These are phyloP conservation scores for Thunnus albacares DNA, from an alignment of 2,797 vertebrate species.

Conservation along the genomic window DNA sequence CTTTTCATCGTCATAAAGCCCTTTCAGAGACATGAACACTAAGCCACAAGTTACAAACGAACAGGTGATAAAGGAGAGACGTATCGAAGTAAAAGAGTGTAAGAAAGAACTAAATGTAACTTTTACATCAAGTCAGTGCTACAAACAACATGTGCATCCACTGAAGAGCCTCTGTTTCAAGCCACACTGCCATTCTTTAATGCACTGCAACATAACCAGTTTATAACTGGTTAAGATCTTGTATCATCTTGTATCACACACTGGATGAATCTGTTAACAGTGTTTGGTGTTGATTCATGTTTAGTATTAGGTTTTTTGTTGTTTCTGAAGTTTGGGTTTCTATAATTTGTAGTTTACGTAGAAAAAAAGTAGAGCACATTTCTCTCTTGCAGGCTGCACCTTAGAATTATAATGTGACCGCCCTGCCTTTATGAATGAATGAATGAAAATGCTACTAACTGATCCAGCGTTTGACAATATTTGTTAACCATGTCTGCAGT, in stretches of 20 bases:
- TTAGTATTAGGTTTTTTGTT: background rate
- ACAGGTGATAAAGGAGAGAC: background rate
- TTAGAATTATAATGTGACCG: background rate
- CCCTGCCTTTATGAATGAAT: background rate
- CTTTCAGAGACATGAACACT: background rate
- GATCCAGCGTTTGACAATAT: background rate
- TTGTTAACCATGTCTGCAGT: background rate
- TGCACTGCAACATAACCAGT: slow-evolving; percentile 19
- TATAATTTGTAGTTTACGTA: slow-evolving; percentile 13
- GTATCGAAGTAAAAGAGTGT: background rate
- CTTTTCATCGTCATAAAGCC: background rate
- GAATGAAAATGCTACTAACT: background rate
- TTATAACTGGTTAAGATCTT: background rate
- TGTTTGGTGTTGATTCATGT: slow-evolving; percentile 6
- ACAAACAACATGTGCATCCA: background rate
- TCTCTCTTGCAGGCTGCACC: background rate
- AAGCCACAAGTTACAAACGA: background rate
- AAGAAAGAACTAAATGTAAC: background rate
- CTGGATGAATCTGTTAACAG: background rate
- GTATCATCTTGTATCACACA: background rate
- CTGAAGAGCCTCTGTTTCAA: slow-evolving; percentile 1
- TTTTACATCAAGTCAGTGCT: background rate
- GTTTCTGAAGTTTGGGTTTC: background rate
- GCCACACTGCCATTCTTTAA: slow-evolving; percentile 8
- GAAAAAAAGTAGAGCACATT: slow-evolving; percentile 5